Conservation (phyloP, 2,113 vertebrate genomes). For the human region DNA sequence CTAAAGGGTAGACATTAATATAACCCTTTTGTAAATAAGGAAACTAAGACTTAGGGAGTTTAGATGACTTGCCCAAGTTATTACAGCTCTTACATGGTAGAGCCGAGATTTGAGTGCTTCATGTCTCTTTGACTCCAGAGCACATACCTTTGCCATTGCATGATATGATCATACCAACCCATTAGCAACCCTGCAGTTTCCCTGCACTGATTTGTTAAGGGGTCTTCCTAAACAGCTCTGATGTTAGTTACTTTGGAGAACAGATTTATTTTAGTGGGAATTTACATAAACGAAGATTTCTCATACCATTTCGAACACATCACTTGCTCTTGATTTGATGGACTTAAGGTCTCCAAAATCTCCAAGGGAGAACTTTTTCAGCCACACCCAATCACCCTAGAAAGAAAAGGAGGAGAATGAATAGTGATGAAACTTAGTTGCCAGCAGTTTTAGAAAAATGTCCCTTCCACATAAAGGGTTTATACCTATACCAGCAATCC, state of each 20-base stretch:
- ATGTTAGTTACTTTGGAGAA: constrained; percentile 23
- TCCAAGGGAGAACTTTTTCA: constrained; percentile 67
- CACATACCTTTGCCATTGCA: neutral
- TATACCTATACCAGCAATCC: constrained; percentile 1
- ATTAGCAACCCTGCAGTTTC: neutral
- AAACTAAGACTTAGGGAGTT: neutral
- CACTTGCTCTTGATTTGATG: constrained; percentile 62
- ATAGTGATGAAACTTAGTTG: neutral
- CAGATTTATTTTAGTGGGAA: neutral
- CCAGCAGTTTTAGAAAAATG: neutral
- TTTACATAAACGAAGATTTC: neutral
- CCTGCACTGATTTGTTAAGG: neutral
- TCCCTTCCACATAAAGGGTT: neutral
- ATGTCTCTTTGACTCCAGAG: constrained; percentile 13
- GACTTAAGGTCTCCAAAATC: constrained; percentile 66
- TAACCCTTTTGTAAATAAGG: constrained; percentile 9
- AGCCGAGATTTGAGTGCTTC: neutral
- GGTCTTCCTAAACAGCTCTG: neutral
- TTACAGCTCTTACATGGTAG: neutral
- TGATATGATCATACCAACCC: neutral
- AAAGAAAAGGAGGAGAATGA: constrained; percentile 51
- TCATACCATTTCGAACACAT: constrained; percentile 67
- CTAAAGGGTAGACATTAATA: neutral
- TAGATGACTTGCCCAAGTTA: neutral
- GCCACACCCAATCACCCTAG: constrained; percentile 62